Conservation (phyloP, 2,113 vertebrate genomes). For the Solea solea region DNA sequence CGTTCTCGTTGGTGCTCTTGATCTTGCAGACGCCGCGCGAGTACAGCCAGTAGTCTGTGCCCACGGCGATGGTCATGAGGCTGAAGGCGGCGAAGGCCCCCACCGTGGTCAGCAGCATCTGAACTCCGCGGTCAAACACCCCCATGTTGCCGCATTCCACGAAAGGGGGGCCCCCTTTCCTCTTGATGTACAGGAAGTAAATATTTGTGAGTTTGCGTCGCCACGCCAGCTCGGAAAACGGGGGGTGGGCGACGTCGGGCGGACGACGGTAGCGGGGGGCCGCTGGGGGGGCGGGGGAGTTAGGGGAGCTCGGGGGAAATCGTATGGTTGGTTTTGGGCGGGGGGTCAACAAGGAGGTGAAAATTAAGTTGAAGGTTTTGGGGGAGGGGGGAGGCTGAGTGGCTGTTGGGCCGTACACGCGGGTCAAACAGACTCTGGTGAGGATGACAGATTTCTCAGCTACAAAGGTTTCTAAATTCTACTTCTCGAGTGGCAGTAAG, state of each 20-base stretch:
- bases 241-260: constrained; percentile 73
- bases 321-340: constrained; percentile 77
- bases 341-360: constrained; percentile 43
- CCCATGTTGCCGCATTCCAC: constrained; percentile 99
- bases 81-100: constrained; percentile 99
- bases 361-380: constrained; percentile 25
- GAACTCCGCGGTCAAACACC: constrained; percentile 99
- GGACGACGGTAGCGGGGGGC: constrained; percentile 81
- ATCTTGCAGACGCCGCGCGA: constrained; percentile 97
- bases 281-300: constrained; percentile 69
- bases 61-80: constrained; percentile 99
- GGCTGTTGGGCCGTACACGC: constrained; percentile 14
- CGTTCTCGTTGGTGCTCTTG: constrained; percentile 96
- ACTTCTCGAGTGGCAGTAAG: constrained; percentile 45
- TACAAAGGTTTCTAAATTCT: constrained; percentile 26
- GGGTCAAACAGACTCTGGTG: constrained; percentile 46
- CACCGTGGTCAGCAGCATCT: constrained; percentile 99
- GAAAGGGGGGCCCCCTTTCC: constrained; percentile 97
- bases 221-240: constrained; percentile 77
- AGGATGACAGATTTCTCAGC: constrained; percentile 25
- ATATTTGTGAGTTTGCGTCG: constrained; percentile 83
- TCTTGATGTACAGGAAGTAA: constrained; percentile 85
- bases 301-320: constrained; percentile 75
- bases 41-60: constrained; percentile 99
- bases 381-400: not conserved